These are phyloP conservation scores for Muricea muricata DNA, from an alignment of 92 coral and sea anemone species.

Conservation along the genomic window DNA sequence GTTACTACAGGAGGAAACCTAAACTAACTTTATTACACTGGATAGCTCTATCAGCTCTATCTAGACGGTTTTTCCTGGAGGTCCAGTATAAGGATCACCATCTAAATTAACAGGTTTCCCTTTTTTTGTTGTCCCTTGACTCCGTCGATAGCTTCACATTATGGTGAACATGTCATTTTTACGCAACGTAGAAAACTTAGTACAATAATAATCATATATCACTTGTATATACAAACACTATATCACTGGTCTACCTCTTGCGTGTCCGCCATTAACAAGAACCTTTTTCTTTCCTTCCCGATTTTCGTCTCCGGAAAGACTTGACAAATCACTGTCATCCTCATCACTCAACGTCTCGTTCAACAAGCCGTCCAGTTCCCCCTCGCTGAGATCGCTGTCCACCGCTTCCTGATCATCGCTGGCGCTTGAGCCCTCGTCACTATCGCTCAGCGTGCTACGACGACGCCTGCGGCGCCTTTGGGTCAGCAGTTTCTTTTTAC, in stretches of 20 bases:
- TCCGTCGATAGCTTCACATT: too few relatives aligned
- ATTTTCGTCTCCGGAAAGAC: conserved; percentile 69
- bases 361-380: conserved; percentile 76
- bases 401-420: conserved; percentile 62
- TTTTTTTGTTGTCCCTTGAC: too few relatives aligned
- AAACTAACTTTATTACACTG: too few relatives aligned
- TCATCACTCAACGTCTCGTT: conserved; percentile 78
- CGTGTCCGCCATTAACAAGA: conserved; percentile 22
- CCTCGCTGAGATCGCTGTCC: conserved; percentile 99
- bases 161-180: too few relatives aligned
- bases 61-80: too few relatives aligned
- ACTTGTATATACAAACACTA: too few relatives aligned
- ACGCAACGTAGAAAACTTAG: too few relatives aligned
- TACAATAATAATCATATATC: too few relatives aligned
- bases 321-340: conserved; percentile 73
- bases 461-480: conserved; percentile 87
- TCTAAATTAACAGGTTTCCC: too few relatives aligned
- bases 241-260: conserved; percentile 30
- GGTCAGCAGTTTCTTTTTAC: conserved; percentile 73
- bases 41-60: too few relatives aligned
- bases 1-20: too few relatives aligned
- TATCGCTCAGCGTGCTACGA: conserved; percentile 81
- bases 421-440: conserved; percentile 75
- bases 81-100: too few relatives aligned
- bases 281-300: conserved; percentile 79